phyloP scores from a whole-genome alignment of 2,888 invertebrate genomes.

The Trichogramma evanescens region DNA sequence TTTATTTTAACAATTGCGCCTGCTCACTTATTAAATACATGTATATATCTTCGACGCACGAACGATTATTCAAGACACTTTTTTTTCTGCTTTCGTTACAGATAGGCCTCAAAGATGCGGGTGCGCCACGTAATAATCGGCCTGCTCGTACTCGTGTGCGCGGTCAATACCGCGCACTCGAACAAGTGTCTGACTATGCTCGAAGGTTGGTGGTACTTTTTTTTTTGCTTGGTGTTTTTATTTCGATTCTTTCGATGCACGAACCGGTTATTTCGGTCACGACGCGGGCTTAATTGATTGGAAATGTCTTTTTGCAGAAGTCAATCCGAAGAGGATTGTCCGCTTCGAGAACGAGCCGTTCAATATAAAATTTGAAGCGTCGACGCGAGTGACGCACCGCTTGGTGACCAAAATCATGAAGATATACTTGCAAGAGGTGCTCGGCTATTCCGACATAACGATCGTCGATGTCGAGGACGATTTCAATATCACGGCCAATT shows the following conservation, averaged over 20 bases:
- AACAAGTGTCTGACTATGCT: constrained; percentile 36
- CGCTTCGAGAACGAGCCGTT: constrained; percentile 43
- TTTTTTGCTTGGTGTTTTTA: background rate
- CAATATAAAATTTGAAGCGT: constrained; percentile 52
- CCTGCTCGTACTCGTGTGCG: constrained; percentile 28
- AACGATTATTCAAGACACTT: background rate
- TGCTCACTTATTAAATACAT: background rate
- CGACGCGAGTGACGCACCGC: constrained; percentile 53
- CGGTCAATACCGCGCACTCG: constrained; percentile 25
- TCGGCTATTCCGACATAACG: constrained; percentile 49
- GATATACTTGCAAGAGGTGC: constrained; percentile 52
- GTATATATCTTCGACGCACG: background rate
- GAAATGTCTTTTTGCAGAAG: constrained; percentile 41
- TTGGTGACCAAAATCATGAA: constrained; percentile 54
- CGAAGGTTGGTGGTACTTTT: constrained; percentile 29
- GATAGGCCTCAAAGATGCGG: constrained; percentile 31
- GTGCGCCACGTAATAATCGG: constrained; percentile 27
- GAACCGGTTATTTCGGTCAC: background rate
- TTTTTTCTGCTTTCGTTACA: constrained; percentile 3
- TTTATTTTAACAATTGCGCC: too few species aligned
- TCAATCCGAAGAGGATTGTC: constrained; percentile 49
- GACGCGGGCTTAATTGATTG: background rate
- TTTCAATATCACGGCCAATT: constrained; percentile 42
- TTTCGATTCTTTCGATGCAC: background rate
- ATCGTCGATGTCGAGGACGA: constrained; percentile 46